Evolutionary conservation across 2,113 vertebrate species (phyloP).

Genomic region (Otocyon megalotis): DNA sequence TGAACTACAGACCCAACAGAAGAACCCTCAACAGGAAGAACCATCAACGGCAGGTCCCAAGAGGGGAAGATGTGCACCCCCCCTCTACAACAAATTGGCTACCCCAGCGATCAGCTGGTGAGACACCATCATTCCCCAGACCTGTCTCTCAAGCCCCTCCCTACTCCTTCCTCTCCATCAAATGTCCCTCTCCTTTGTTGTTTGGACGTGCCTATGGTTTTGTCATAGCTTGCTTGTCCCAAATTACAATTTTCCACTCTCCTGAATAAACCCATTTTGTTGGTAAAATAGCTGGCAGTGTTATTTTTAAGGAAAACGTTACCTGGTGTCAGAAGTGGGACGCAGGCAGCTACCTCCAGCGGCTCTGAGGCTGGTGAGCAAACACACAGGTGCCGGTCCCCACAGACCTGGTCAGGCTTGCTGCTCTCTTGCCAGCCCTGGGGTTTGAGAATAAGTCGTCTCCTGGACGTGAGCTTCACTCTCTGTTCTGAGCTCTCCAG

Average conservation of each 20-base stretch:
- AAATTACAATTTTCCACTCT: not conserved
- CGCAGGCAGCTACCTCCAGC: not conserved
- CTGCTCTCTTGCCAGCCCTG: not conserved
- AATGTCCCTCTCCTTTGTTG: not conserved
- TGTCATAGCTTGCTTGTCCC: not conserved
- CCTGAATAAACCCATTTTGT: not conserved
- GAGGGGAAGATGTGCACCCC: not conserved
- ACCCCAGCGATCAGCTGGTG: not conserved
- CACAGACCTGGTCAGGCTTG: not conserved
- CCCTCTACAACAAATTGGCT: not conserved
- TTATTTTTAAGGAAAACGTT: not conserved
- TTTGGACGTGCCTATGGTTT: not conserved
- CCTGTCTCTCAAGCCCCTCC: not conserved
- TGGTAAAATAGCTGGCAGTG: not conserved
- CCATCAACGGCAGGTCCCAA: not conserved
- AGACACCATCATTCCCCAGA: not conserved
- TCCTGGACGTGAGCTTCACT: not conserved
- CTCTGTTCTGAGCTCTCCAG: not conserved
- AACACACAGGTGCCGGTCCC: not conserved
- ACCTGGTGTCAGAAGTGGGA: not conserved
- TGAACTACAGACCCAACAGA: not conserved
- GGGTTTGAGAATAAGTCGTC: not conserved
- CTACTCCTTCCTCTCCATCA: not conserved
- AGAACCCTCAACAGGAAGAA: not conserved
- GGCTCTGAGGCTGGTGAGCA: not conserved